These are phyloP conservation scores for Drosophila littoralis DNA, from an alignment of 1,140 invertebrate species.

Conservation along the genomic window DNA sequence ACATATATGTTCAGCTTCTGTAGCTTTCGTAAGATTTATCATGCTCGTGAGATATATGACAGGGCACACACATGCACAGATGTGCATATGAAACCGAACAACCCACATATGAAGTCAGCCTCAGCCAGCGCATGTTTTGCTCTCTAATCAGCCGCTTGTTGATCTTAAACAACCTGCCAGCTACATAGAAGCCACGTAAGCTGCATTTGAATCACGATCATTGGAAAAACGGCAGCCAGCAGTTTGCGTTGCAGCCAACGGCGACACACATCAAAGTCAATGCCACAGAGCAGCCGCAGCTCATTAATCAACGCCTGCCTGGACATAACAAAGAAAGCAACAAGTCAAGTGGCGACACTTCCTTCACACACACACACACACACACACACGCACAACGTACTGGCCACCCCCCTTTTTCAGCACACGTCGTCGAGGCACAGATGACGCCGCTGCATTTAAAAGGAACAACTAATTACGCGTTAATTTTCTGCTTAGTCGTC, in stretches of 20 bases:
- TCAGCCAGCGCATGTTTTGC: conserved; percentile 13
- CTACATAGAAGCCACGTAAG: conserved; percentile 23
- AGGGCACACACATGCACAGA: background rate
- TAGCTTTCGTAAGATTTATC: background rate
- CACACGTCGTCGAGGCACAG: conserved; percentile 19
- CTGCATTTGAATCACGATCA: conserved; percentile 36
- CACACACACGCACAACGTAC: background rate
- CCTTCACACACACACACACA: conserved; percentile 32
- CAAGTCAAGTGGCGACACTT: conserved; percentile 69
- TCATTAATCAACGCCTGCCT: conserved; percentile 69
- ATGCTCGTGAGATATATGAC: background rate
- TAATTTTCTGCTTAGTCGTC: conserved; percentile 69
- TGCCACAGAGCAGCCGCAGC: conserved; percentile 48
- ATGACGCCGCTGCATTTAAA: conserved; percentile 63
- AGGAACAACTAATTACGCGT: conserved; percentile 79
- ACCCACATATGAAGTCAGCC: conserved; percentile 10
- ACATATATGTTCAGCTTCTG: background rate
- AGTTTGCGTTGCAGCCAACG: conserved; percentile 8
- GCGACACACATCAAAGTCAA: conserved; percentile 64
- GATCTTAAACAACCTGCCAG: conserved; percentile 49
- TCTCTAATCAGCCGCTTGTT: conserved; percentile 57
- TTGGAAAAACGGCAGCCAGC: conserved; percentile 14
- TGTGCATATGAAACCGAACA: background rate
- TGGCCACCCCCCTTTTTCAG: too few relatives aligned
- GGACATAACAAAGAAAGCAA: conserved; percentile 62